Evolutionary conservation across 1,140 invertebrate species (phyloP), one percentile per base, ranked within the genome.

Genomic region (Brachionus rotundiformis): DNA sequence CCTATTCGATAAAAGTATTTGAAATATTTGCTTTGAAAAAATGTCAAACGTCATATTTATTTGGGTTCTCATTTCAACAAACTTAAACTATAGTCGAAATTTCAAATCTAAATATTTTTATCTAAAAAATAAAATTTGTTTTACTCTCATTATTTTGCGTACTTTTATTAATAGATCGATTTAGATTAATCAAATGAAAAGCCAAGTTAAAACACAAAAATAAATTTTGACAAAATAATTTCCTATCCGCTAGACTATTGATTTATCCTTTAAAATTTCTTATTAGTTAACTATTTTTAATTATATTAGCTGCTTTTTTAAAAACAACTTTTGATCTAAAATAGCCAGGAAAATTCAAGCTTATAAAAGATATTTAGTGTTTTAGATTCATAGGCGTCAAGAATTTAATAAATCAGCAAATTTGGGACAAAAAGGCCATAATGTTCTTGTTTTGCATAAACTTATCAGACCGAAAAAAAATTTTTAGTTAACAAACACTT

Each of bases 41-140:
- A 54, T 54, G 47, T 54, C 47, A 54, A 54, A 54, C 47, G 47
- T 54, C 47, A 54, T 54, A 54, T 54, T 54, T 54, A 54, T 54
- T 54, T 54, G 19, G 47, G 47, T 54, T 54, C 23, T 54, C 47
- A 54, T 54, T 54, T 54, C 47, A 54, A 54, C 47, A 54, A 54
- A 54, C 47, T 54, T 23, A 54, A 54, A 54, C 47, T 54, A 19
- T 54, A 19, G 47, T 19, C 47, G 16, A 54, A 54, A 23, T 54
- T 54, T 54, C 47, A 54, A 54, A 54, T 54, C 47, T 54, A 54
- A 54, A 54, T 54, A 54, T 54, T 54, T 54, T 54, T 54, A 23
- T 54, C 47, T 23, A 54, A 23, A n/a, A 54, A 54, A 54, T 54
- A 54, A 25, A 7, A 19, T 8, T 54, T 23, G 47, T n/a, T 54